phyloP scores from a whole-genome alignment of 2,888 invertebrate genomes.

The Apamea epomidion region DNA sequence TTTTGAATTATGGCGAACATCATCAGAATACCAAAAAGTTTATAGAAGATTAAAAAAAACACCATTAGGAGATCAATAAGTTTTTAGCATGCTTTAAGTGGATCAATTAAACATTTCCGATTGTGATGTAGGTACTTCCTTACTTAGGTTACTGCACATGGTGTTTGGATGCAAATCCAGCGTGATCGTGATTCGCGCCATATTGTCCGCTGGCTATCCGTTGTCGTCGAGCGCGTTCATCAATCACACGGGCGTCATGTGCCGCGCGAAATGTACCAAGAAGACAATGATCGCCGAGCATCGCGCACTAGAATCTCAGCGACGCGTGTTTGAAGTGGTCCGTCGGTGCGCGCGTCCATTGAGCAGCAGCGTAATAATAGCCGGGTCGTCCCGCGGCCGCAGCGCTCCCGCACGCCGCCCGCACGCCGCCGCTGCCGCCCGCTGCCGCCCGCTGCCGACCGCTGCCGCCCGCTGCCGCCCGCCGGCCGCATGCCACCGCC shows the following conservation, averaged over 20 bases:
- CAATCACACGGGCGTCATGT: slow-evolving; percentile 43
- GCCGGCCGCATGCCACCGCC: slow-evolving; percentile 66
- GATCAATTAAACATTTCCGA: background rate
- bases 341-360: slow-evolving; percentile 72
- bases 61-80: background rate
- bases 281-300: slow-evolving; percentile 64
- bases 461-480: slow-evolving; percentile 50
- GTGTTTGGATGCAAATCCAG: background rate
- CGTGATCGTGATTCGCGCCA: background rate
- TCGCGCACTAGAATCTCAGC: slow-evolving; percentile 74
- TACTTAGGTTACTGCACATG: background rate
- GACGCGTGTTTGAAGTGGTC: slow-evolving; percentile 70
- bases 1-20: background rate
- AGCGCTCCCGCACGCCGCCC: slow-evolving; percentile 52
- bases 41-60: background rate
- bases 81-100: background rate
- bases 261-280: slow-evolving; percentile 57
- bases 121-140: background rate
- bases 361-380: slow-evolving; percentile 73
- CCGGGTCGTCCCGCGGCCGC: slow-evolving; percentile 57
- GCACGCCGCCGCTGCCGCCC: slow-evolving; percentile 59
- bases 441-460: slow-evolving; percentile 46
- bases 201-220: slow-evolving; percentile 8
- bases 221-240: slow-evolving; percentile 29
- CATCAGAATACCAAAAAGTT: background rate